Conservation (phyloP, 2,797 vertebrate species). For the Fringilla coelebs region DNA sequence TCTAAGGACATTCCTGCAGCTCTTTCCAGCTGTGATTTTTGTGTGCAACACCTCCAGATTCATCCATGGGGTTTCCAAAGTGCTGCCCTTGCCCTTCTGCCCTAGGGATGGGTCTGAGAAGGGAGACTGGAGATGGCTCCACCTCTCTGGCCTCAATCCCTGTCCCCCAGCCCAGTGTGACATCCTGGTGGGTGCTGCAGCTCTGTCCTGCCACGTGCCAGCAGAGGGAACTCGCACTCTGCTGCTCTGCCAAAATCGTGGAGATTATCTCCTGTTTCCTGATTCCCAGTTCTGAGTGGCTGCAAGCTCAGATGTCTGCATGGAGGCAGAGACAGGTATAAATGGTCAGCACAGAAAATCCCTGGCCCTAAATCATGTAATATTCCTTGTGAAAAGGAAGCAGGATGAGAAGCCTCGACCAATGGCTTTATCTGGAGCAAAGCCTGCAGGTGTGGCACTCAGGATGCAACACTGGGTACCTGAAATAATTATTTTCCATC, state of each 20-base stretch:
- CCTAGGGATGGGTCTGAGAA: neutral
- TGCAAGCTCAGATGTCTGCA: neutral
- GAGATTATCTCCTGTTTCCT: neutral
- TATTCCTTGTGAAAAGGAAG: neutral
- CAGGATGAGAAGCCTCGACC: neutral
- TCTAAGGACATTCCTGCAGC: neutral
- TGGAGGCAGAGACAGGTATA: neutral
- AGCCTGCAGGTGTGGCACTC: neutral
- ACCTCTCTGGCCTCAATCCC: neutral
- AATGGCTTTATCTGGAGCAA: neutral
- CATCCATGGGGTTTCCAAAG: neutral
- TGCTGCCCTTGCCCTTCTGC: neutral
- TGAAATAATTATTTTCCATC: neutral
- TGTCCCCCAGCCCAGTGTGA: neutral
- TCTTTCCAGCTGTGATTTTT: neutral
- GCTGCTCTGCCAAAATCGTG: neutral
- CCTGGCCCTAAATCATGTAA: neutral
- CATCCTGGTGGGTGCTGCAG: neutral
- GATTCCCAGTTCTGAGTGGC: neutral
- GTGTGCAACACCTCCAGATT: neutral
- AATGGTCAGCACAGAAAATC: neutral
- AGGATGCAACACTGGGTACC: neutral
- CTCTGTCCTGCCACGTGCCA: neutral
- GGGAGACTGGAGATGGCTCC: fast-evolving
- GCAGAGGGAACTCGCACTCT: conserved; percentile 56